These are phyloP conservation scores for Tipula confusa DNA, from an alignment of 2,888 invertebrate species.

Conservation along the genomic window DNA sequence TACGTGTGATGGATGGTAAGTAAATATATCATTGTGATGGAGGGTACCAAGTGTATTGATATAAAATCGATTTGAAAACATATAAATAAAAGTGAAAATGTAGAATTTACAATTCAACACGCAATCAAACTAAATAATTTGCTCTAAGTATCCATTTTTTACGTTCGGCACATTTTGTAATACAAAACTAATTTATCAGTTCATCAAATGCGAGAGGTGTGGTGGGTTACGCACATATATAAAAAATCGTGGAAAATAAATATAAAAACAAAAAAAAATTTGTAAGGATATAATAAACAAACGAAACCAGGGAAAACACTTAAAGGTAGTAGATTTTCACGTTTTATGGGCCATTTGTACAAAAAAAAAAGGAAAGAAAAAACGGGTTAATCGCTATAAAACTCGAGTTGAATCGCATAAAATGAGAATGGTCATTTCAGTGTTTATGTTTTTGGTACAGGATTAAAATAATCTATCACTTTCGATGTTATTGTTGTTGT, in stretches of 20 bases:
- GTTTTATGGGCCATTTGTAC: not conserved
- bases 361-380: no score
- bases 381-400: not conserved
- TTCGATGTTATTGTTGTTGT: not conserved
- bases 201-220: not conserved
- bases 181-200: not conserved
- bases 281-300: not conserved
- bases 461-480: not conserved
- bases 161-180: not conserved
- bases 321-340: not conserved
- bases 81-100: not conserved
- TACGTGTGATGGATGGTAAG: not conserved
- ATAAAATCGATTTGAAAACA: not conserved
- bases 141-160: not conserved
- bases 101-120: not conserved
- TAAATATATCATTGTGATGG: not conserved
- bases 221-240: no score
- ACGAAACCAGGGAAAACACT: not conserved
- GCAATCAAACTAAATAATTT: not conserved
- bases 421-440: not conserved
- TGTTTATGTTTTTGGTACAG: not conserved
- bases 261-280: not conserved
- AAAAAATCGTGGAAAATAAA: no score
- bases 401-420: not conserved
- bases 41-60: not conserved